Evolutionary conservation across 2,797 vertebrate species (phyloP), one percentile per base, ranked within the genome.

Genomic region (Mallotus villosus): DNA sequence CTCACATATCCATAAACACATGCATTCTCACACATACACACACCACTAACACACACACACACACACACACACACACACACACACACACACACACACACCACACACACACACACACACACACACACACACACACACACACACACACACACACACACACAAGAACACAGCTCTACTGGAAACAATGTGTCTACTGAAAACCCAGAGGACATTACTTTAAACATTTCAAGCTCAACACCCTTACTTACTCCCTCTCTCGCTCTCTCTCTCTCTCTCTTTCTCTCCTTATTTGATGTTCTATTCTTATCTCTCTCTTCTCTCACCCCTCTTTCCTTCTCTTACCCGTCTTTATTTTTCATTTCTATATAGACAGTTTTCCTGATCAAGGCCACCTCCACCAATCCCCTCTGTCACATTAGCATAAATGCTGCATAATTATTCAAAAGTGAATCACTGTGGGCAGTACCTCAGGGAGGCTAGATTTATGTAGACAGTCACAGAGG

Each of bases 141-240:
- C 67, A 70, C 24, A 51, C 24, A 64, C n/a, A 24, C 67, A 60
- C 53, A 69, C 34, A 22, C 63, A 62, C 63, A 72, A 78, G 59
- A 67, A 41, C 61, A 55, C 24, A 37, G 64, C 66, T 46, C 62
- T 68, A 63, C 67, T 25, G 29, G 8, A 12, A 41, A 17, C 72
- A 63, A 29, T 37, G 32, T 46, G 64, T 57, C 67, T 67, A 5
- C 34, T 62, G n/a, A 27, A 67, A n/a, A 37, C 24, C 37, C 62
- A 29, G 62, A 24, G 70, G 70, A 29, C 21, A 27, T 6, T 5
- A 41, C 27, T 17, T 41, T 70, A 65, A 68, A 68, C 22, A 61
- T 49, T 53, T 64, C 64, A 65, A 32, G 41, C 66, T 65, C 65
- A 46, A 53, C 41, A 21, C 65, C 29, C 64, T 11, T 8, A 17